Conservation (phyloP, 2,113 vertebrate species). For the Tringa solitaria region DNA sequence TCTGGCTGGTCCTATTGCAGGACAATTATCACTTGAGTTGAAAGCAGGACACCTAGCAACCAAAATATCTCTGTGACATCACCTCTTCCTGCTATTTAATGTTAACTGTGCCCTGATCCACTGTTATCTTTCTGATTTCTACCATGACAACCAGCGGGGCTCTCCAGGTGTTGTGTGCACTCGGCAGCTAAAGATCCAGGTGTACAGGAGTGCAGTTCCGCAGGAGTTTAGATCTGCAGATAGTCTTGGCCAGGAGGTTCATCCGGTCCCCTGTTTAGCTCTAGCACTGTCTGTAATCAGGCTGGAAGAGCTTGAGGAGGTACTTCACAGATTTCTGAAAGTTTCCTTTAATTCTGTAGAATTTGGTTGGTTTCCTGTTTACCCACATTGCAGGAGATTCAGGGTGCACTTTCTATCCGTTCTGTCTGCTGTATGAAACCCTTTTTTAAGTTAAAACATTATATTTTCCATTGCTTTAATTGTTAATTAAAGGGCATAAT, state of each 20-base stretch:
- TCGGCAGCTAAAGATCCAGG: not conserved
- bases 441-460: not conserved
- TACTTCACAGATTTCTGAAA: not conserved
- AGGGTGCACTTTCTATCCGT: not conserved
- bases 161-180: not conserved
- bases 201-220: not conserved
- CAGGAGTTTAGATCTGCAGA: not conserved
- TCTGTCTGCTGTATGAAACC: not conserved
- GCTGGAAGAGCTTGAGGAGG: not conserved
- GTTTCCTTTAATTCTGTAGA: not conserved
- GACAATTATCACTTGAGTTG: not conserved
- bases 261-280: not conserved
- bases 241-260: not conserved
- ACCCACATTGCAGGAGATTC: not conserved
- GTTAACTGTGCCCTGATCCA: not conserved
- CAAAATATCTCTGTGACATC: not conserved
- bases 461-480: not conserved
- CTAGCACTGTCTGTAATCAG: not conserved
- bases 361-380: not conserved
- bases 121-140: not conserved
- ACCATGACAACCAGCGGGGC: accelerated
- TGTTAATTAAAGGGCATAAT: not conserved
- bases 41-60: not conserved
- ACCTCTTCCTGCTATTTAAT: not conserved
- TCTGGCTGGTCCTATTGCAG: not conserved